Evolutionary conservation across 2,888 invertebrate genomes (phyloP).

Genomic region (Corythucha ciliata): DNA sequence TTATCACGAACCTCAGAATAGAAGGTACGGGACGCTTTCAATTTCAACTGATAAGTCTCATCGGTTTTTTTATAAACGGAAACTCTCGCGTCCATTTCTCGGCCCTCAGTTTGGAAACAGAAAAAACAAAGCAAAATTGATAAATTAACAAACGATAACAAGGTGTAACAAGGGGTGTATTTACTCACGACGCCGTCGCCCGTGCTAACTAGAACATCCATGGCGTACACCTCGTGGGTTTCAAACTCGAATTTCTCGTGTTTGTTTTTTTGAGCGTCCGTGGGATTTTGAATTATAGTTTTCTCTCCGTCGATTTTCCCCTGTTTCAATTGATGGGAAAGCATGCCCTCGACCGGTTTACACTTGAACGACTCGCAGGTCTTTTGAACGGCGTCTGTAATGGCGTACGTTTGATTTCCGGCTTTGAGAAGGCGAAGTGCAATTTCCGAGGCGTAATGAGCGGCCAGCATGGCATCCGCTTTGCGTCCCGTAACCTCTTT

Average conservation of each 20-base stretch:
- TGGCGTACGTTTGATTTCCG: constrained; percentile 82
- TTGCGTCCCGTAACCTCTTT: constrained; percentile 74
- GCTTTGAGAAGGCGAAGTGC: constrained; percentile 86
- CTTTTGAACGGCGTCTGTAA: constrained; percentile 88
- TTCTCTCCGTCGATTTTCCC: constrained; percentile 97
- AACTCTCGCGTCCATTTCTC: constrained; percentile 88
- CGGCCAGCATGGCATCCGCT: constrained; percentile 92
- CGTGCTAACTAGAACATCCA: constrained; percentile 94
- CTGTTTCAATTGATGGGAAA: constrained; percentile 91
- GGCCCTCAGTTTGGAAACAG: constrained; percentile 49
- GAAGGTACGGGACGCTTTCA: constrained; percentile 91
- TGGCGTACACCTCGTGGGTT: constrained; percentile 93
- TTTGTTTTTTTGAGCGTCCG: constrained; percentile 91
- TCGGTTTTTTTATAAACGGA: constrained; percentile 98
- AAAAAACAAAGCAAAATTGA: background rate
- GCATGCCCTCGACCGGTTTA: constrained; percentile 95
- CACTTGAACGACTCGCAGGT: constrained; percentile 87
- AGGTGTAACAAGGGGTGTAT: background rate
- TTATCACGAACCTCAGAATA: constrained; percentile 63
- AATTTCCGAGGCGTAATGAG: constrained; percentile 90
- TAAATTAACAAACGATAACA: background rate
- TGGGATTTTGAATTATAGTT: constrained; percentile 93
- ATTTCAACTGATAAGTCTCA: constrained; percentile 89
- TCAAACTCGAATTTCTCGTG: constrained; percentile 95
- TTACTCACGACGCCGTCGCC: constrained; percentile 80